Evolutionary conservation across 2,797 vertebrate genomes (phyloP), one percentile per base, ranked within the genome.

Genomic region (Orientallactaga sibirica): DNA sequence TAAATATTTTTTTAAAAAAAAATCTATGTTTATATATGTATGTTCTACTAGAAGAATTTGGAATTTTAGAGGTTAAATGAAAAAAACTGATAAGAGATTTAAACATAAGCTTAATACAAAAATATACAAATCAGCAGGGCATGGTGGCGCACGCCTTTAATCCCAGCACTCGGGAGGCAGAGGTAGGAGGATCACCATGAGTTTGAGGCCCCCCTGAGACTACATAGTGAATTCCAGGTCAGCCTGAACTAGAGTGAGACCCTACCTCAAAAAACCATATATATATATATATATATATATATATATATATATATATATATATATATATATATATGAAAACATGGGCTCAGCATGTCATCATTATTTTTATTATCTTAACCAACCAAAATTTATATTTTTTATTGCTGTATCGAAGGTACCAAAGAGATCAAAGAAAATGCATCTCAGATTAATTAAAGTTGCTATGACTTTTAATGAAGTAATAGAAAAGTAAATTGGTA

Each of bases 321-420:
- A 37, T 37, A 37, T 37, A 37, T 37, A 37, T 37, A 37, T 37
- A 37, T 37, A 78, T 86, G 37, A 83, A 90, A 71, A 66, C 33
- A 89, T 25, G 73, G 64, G 18, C 79, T 70, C 80, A 91, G 70
- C 19, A 33, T 68, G 12, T 64, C 43, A 52, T 67, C 10, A 37
- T 61, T 92, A 37, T 85, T 90, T 88, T 90, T 71, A 55, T 55
- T 82, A 15, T 88, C 15, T 94, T 89, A 94, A 87, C 12, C 8
- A 80, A 55, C 11, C 62, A 74, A 66, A 71, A 86, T 20, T 9
- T 71, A 88, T n/a, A 76, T 48, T 48, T 48, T 78, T 91, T 95
- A 15, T 87, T 74, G 37, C 27, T 87, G 41, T 58, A 58, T 7
- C 27, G 25, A 93, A 87, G 11, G 5, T 18, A 90, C 25, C 20